phyloP scores from a whole-genome alignment of 2,888 invertebrate genomes.

The Cheilosia grossa region DNA sequence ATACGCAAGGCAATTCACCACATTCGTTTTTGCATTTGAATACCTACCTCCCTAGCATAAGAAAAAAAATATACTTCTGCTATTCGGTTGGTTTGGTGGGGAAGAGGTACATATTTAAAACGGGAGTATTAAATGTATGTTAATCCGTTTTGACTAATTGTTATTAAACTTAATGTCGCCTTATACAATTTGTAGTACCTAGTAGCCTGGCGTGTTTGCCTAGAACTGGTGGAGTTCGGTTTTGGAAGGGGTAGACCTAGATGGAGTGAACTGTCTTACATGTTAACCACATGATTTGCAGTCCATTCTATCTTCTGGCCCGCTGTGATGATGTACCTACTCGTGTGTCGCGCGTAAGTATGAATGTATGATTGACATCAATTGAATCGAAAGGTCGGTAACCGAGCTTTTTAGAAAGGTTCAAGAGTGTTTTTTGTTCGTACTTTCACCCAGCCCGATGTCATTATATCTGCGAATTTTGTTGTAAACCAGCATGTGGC shows the following conservation, averaged over 20 bases:
- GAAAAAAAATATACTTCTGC: too few species aligned
- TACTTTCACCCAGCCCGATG: constrained; percentile 35
- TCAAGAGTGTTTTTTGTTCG: constrained; percentile 24
- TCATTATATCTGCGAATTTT: not conserved
- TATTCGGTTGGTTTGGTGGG: not conserved
- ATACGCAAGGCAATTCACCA: not conserved
- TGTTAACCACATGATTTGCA: constrained; percentile 14
- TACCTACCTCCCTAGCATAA: too few species aligned
- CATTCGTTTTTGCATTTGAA: constrained; percentile 29
- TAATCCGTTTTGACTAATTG: too few species aligned
- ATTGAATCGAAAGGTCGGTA: constrained; percentile 26
- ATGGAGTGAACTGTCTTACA: not conserved
- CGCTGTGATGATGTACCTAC: constrained; percentile 3
- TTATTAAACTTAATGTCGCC: too few species aligned
- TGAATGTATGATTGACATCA: constrained; percentile 15
- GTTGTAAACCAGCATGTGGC: not conserved
- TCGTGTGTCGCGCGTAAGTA: not conserved
- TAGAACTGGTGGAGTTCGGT: not conserved
- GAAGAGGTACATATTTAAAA: not conserved
- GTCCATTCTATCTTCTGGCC: not conserved
- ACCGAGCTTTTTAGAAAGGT: constrained; percentile 45
- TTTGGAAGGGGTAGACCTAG: not conserved
- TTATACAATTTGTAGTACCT: too few species aligned
- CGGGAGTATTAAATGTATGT: too few species aligned
- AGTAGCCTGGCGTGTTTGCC: too few species aligned